A percentile compares a stretch with the other conserved stretches of the same genome.
Conservation (phyloP, 2,888 invertebrate species). For the Orchesella flavescens region DNA sequence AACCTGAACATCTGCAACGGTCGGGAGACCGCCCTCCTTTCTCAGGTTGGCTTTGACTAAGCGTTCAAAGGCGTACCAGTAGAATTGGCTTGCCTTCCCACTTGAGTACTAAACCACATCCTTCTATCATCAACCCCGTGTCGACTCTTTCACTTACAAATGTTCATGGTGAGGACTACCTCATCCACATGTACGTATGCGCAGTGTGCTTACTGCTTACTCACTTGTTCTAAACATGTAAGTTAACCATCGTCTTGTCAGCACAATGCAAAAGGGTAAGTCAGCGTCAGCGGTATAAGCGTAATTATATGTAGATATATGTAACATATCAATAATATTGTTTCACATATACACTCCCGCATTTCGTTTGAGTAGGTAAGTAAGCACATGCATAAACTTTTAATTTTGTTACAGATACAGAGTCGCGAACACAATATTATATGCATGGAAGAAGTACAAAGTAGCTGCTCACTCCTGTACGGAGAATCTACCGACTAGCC, state of each 20-base stretch:
- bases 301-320: slow-evolving; percentile 4
- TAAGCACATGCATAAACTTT: neutral
- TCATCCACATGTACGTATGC: neutral
- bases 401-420: neutral
- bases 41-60: slow-evolving; percentile 67
- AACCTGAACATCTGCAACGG: slow-evolving; percentile 57
- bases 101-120: slow-evolving; percentile 62
- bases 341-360: neutral
- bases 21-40: slow-evolving; percentile 63
- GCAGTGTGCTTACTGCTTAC: neutral
- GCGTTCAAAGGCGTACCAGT: slow-evolving; percentile 65
- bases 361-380: neutral
- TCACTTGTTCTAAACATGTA: neutral
- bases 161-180: neutral
- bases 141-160: slow-evolving; percentile 29
- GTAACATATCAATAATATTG: slow-evolving; percentile 7
- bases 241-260: neutral
- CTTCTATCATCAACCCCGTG: slow-evolving; percentile 63
- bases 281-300: neutral
- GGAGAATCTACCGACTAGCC: slow-evolving; percentile 25
- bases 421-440: neutral
- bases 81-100: slow-evolving; percentile 59
- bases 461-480: slow-evolving; percentile 5
- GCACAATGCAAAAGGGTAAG: slow-evolving; percentile 14
- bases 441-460: neutral